phyloP scores from a whole-genome alignment of 2,113 vertebrate species.

The Redunca redunca region DNA sequence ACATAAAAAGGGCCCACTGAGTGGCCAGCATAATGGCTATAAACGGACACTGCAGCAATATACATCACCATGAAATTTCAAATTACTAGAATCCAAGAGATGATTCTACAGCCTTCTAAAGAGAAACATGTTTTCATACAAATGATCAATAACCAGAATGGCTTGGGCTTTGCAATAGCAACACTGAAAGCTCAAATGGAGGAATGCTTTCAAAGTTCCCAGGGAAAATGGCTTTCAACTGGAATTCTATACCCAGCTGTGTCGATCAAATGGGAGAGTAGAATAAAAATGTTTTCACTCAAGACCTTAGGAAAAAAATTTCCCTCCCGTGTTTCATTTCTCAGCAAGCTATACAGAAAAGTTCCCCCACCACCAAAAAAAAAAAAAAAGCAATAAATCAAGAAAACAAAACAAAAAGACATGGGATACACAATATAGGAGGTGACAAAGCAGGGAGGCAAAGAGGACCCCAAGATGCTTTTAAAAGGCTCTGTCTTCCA shows the following conservation, averaged over 20 bases:
- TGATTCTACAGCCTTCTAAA: background rate
- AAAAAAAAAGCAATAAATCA: background rate
- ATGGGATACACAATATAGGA: background rate
- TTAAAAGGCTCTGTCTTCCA: background rate
- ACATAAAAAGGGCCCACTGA: background rate
- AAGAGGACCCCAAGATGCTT: background rate
- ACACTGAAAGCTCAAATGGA: background rate
- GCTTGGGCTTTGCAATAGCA: background rate
- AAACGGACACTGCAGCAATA: background rate
- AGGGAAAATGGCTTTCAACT: background rate
- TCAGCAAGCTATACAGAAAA: background rate
- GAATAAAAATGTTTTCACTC: background rate
- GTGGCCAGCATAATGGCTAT: background rate
- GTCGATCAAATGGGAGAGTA: background rate
- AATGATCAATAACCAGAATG: background rate
- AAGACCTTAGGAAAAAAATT: background rate
- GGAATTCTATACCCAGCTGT: background rate
- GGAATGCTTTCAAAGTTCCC: background rate
- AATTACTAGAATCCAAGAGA: background rate
- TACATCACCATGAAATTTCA: background rate
- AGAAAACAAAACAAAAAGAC: background rate
- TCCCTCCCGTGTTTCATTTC: background rate
- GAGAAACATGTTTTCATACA: background rate
- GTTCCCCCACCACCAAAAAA: too few relatives aligned
- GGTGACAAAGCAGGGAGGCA: background rate